Percentiles rank a stretch among this genome's conserved stretches.
These are phyloP conservation scores for Axis porcinus DNA, from an alignment of 2,113 vertebrate species.

Conservation along the genomic window DNA sequence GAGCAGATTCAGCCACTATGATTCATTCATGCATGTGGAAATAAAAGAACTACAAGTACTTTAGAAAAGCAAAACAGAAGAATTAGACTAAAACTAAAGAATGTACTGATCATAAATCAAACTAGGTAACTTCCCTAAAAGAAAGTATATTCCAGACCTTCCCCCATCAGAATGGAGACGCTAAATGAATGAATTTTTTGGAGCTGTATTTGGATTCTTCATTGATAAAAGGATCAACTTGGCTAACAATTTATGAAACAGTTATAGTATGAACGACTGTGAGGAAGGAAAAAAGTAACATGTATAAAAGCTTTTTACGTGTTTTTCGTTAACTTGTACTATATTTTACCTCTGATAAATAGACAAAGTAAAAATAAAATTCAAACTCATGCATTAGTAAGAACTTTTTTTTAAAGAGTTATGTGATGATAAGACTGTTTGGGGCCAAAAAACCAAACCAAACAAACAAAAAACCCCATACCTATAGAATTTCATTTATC, in stretches of 20 bases:
- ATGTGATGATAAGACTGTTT: not conserved
- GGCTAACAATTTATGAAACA: not conserved
- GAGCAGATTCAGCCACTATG: not conserved
- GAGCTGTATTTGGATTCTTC: not conserved
- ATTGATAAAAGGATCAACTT: not conserved
- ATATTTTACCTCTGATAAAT: slow-evolving; percentile 28
- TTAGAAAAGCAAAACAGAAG: not conserved
- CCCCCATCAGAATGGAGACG: not conserved
- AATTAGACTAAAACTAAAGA: not conserved
- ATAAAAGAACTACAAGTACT: not conserved
- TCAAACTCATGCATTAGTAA: not conserved
- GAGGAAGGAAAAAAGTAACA: not conserved
- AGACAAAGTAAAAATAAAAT: not conserved
- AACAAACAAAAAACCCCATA: not conserved
- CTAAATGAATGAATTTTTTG: not conserved
- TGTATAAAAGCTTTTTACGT: not conserved
- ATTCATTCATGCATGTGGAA: not conserved
- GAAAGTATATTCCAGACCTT: not conserved
- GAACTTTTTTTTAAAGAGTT: not conserved
- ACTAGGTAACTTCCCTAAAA: not conserved
- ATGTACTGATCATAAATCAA: slow-evolving; percentile 1
- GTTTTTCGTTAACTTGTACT: not conserved
- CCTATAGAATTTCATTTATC: not conserved
- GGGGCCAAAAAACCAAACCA: not conserved
- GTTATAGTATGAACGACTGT: not conserved